Evolutionary conservation across 2,113 vertebrate species (phyloP), one percentile per base, ranked within the genome.

Genomic region (Amia ocellicauda): DNA sequence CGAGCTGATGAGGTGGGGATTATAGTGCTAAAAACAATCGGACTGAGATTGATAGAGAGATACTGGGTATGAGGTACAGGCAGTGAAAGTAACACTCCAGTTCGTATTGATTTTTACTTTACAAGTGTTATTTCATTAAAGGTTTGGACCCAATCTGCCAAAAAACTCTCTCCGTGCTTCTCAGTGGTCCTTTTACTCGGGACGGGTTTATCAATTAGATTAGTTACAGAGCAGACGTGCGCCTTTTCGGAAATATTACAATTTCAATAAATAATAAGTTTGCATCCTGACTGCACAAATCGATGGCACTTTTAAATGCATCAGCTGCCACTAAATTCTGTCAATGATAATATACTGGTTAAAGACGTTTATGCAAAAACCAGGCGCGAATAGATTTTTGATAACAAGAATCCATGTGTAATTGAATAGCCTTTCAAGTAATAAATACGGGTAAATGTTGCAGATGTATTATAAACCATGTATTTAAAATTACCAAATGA

Each of bases 1-100:
- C 69, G 79, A 86, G 84, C 77, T 89, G 88, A 90, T 92, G 89
- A 88, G 85, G 86, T 88, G 80, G 79, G 87, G 88, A 90, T 90
- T 89, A 90, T 71, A 62, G 86, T 74, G n/a, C 62, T 78, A 77
- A 80, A 85, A 72, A 78, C 75, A 81, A 75, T 79, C 62, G 50
- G 53, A 27, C 2, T n/a, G 50, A 63, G 24, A 29, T 3, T 22
- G 28, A 3, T 58, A 29, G 49, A 14, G 4, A 58, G 24, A 41
- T 16, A 31, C 62, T 20, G 28, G 9, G 19, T 27, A 36, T 29
- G 31, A 62, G 56, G 72, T 61, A 52, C 66, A 73, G 64, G 73
- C 74, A 80, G 82, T 86, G 81, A 86, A 85, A 87, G 78, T 83
- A 78, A 70, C 70, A 65, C 71, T 74, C 75, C 79, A 82, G 78